Evolutionary conservation across 1,140 invertebrate species (phyloP).

Genomic region (Leptinotarsa undecemlineata): DNA sequence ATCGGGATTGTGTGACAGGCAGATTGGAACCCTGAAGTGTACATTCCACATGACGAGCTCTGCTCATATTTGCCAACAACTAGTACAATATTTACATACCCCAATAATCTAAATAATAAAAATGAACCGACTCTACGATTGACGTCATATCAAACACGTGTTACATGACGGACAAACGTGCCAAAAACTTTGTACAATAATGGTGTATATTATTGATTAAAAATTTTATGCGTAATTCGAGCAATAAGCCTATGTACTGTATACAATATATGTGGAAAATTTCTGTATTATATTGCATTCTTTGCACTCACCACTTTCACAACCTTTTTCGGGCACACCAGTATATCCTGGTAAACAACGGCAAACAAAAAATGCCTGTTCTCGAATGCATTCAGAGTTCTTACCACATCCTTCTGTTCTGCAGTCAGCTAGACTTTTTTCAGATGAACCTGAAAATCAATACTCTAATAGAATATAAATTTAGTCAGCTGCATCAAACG

Average conservation of each 20-base stretch:
- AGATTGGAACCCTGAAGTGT: slow-evolving; percentile 67
- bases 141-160: neutral
- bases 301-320: slow-evolving; percentile 74
- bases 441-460: slow-evolving; percentile 62
- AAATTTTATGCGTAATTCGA: slow-evolving; percentile 37
- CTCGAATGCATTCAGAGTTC: slow-evolving; percentile 78
- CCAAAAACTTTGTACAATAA: slow-evolving; percentile 40
- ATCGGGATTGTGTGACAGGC: slow-evolving; percentile 52
- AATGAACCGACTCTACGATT: neutral
- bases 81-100: slow-evolving; percentile 42
- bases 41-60: slow-evolving; percentile 61
- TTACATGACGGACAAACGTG: slow-evolving; percentile 39
- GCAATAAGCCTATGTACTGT: slow-evolving; percentile 51
- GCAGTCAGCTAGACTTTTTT: slow-evolving; percentile 73
- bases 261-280: slow-evolving; percentile 43
- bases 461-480: neutral
- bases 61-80: slow-evolving; percentile 26
- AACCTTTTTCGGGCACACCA: slow-evolving; percentile 74
- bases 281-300: slow-evolving; percentile 27
- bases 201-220: slow-evolving; percentile 33
- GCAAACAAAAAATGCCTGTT: slow-evolving; percentile 80
- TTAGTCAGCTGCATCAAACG: too few relatives aligned
- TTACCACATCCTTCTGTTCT: slow-evolving; percentile 80
- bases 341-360: slow-evolving; percentile 75
- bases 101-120: too few relatives aligned